Evolutionary conservation across 2,113 vertebrate species (phyloP), one percentile per base, ranked within the genome.

Genomic region (Vulpes lagopus): DNA sequence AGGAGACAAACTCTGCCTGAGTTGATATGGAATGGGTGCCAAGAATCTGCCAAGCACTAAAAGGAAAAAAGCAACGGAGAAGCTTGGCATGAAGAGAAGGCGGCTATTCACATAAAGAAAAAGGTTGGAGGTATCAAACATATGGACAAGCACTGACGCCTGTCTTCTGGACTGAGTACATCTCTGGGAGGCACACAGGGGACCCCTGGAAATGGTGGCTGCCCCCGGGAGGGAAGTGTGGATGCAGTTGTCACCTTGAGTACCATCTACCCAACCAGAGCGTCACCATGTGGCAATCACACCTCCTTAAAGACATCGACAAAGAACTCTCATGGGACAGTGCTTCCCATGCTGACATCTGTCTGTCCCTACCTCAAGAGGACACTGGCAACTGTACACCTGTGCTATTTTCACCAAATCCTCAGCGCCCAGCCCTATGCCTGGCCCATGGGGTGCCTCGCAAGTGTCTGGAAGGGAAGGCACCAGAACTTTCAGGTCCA

Each of bases 31-130:
- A 78, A 38, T 7, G 49, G 55, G 14, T 6, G 23, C 74, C 60
- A 35, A 84, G 32, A n/a, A n/a, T 15, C 32, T 1, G 8, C 49
- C 60, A 35, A 15, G 11, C 3, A 49, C 16, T 35, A 4, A 89
- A 79, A 80, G 65, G 79, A 32, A 51, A 32, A 11, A 60, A 55
- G 38, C 30, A 11, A 23, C 0, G 2, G 73, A 82, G 4, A 19
- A 27, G 17, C 10, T 55, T 14, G 10, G 59, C 3, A 0, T 0
- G 2, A 2, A 14, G 23, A 20, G 27, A 12, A 14, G 3, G 0
- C 17, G 3, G 25, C 55, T 51, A 4, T 20, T 73, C 14, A 0
- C 2, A 1, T 0, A 23, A 84, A 38, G 8, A 43, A 62, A 62
- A 74, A 22, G 22, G 9, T 5, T 27, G 38, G n/a, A 7, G 10